These are phyloP conservation scores for Aythya baeri DNA, from an alignment of 2,113 vertebrate genomes.

Conservation along the genomic window DNA sequence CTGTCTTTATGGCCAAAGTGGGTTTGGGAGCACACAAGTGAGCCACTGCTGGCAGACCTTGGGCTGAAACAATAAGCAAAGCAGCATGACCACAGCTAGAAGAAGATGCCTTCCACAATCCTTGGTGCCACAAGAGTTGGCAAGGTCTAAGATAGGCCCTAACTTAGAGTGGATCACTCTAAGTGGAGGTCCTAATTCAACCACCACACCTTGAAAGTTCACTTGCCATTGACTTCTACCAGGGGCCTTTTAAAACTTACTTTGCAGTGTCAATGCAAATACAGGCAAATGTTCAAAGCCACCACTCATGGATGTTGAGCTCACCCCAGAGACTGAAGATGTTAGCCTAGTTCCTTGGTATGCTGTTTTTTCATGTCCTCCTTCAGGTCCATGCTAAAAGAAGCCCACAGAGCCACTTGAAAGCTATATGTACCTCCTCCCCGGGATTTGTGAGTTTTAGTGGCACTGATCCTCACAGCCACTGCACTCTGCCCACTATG, in stretches of 20 bases:
- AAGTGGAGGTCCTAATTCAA: background rate
- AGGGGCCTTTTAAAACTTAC: background rate
- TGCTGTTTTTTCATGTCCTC: background rate
- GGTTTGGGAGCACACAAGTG: rapidly evolving
- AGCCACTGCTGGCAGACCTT: background rate
- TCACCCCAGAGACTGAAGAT: background rate
- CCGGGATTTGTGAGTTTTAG: background rate
- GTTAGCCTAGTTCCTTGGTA: background rate
- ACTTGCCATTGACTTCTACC: rapidly evolving
- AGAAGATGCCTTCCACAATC: background rate
- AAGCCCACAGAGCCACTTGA: background rate
- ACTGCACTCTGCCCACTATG: rapidly evolving
- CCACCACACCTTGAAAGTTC: background rate
- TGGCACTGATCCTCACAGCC: background rate
- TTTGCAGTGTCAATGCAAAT: background rate
- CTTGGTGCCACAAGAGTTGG: background rate
- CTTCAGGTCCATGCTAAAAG: background rate
- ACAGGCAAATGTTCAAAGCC: background rate
- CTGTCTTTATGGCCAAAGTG: rapidly evolving
- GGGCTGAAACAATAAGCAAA: background rate
- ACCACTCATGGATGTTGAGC: background rate
- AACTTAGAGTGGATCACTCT: too few relatives aligned
- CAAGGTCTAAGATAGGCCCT: background rate
- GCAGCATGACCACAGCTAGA: background rate
- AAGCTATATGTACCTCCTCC: background rate